Percentiles rank a stretch among this genome's conserved stretches.
Evolutionary conservation across 2,113 vertebrate genomes (phyloP).

Genomic region (Philantomba maxwellii): DNA sequence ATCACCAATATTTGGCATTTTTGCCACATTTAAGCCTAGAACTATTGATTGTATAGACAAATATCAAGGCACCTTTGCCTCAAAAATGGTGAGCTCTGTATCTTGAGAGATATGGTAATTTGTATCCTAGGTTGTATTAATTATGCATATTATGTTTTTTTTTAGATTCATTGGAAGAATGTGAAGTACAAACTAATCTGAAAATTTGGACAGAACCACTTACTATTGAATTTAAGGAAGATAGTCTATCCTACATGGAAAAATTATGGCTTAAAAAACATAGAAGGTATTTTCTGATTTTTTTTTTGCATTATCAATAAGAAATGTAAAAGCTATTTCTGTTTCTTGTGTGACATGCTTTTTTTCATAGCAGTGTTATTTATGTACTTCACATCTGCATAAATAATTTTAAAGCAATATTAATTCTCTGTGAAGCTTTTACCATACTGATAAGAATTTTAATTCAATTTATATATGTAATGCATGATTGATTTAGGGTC

Average conservation of each 20-base stretch:
- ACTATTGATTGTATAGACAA: background rate
- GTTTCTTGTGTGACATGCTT: background rate
- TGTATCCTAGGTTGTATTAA: background rate
- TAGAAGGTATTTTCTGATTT: conserved; percentile 81
- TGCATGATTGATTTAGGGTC: background rate
- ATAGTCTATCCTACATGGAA: conserved; percentile 89
- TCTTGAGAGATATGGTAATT: background rate
- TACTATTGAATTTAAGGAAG: conserved; percentile 84
- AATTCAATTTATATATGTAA: background rate
- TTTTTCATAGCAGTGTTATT: background rate
- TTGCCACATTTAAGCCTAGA: background rate
- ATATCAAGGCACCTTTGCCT: background rate
- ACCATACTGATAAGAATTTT: conserved; percentile 35
- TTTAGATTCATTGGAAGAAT: conserved; percentile 77
- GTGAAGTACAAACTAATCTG: conserved; percentile 85
- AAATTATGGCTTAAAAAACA: conserved; percentile 91
- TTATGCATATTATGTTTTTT: conserved; percentile 41
- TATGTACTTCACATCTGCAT: background rate
- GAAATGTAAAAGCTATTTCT: background rate
- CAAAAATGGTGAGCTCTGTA: background rate
- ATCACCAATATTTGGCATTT: background rate
- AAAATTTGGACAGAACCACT: conserved; percentile 71
- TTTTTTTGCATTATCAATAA: background rate
- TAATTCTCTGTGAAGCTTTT: background rate
- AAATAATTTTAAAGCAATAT: conserved; percentile 2